Percentiles rank a stretch among this genome's conserved stretches.
phyloP scores from a whole-genome alignment of 1,140 invertebrate genomes.

The Bombus superbus region DNA sequence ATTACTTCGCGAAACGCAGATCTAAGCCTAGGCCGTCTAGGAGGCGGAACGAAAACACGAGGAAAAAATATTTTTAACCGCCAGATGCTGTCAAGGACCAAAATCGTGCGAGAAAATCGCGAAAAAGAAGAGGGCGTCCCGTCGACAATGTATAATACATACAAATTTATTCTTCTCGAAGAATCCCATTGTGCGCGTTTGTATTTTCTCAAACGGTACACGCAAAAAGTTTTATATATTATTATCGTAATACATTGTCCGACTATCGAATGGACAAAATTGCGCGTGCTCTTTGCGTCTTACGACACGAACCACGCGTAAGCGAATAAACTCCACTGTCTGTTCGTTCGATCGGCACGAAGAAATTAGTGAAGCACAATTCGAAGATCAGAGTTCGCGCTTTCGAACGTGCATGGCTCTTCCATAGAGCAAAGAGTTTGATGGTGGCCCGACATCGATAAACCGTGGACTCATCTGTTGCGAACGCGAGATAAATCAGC shows the following conservation, averaged over 20 bases:
- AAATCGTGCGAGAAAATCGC: constrained; percentile 53
- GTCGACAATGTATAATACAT: constrained; percentile 11
- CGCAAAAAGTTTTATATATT: too few species aligned
- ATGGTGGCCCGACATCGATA: constrained; percentile 60
- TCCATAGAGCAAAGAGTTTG: constrained; percentile 18
- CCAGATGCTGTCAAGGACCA: constrained; percentile 60
- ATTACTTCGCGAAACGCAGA: constrained; percentile 64
- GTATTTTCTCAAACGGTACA: too few species aligned
- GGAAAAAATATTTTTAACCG: constrained; percentile 69
- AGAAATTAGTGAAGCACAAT: constrained; percentile 7
- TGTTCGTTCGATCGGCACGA: not conserved
- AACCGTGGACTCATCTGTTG: constrained; percentile 34
- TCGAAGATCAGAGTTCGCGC: constrained; percentile 41
- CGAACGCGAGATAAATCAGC: constrained; percentile 56
- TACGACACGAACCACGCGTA: too few species aligned
- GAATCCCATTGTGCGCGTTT: too few species aligned
- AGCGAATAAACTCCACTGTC: too few species aligned
- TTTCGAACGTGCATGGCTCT: not conserved
- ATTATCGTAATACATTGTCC: too few species aligned
- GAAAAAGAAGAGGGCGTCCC: not conserved
- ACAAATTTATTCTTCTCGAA: too few species aligned
- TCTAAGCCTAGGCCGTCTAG: constrained; percentile 47
- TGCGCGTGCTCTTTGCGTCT: too few species aligned
- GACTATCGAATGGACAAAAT: too few species aligned
- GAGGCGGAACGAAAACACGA: constrained; percentile 54